Conservation (phyloP, 1,140 invertebrate species). For the Rhagoletis zephyria region DNA sequence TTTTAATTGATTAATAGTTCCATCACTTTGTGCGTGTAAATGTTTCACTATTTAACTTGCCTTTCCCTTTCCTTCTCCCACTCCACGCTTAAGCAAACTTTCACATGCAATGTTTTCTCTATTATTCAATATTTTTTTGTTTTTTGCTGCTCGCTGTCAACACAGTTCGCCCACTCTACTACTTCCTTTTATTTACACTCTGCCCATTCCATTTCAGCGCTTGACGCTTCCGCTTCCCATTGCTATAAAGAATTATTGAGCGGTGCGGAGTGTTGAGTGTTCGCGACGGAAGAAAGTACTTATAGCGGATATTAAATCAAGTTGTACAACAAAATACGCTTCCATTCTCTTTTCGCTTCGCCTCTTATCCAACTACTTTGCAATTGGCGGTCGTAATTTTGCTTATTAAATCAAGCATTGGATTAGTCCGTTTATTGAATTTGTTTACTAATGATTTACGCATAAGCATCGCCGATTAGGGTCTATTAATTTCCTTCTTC, state of each 20-base stretch:
- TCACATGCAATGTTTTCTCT: too few species aligned
- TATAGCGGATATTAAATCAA: constrained; percentile 39
- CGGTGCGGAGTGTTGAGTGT: not conserved
- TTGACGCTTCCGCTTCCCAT: constrained; percentile 6
- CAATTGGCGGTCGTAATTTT: not conserved
- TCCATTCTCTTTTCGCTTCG: not conserved
- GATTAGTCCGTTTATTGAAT: not conserved
- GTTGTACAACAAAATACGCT: not conserved
- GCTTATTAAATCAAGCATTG: constrained; percentile 25
- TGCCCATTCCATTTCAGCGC: not conserved
- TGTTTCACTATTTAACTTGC: not conserved
- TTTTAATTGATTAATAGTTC: not conserved
- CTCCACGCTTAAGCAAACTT: too few species aligned
- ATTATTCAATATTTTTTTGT: too few species aligned
- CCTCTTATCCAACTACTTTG: not conserved
- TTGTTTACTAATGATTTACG: constrained; percentile 2
- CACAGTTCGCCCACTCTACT: not conserved
- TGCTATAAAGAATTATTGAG: not conserved
- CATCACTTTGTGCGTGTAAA: not conserved
- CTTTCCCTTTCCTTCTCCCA: not conserved
- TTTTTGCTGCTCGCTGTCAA: not conserved
- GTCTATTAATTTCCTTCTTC: not conserved
- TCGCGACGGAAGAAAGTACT: constrained; percentile 8
- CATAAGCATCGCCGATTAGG: not conserved
- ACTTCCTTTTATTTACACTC: not conserved